Base-by-base conservation (phyloP, 2,797 vertebrate species). In the Iguana delicatissima region DNA sequence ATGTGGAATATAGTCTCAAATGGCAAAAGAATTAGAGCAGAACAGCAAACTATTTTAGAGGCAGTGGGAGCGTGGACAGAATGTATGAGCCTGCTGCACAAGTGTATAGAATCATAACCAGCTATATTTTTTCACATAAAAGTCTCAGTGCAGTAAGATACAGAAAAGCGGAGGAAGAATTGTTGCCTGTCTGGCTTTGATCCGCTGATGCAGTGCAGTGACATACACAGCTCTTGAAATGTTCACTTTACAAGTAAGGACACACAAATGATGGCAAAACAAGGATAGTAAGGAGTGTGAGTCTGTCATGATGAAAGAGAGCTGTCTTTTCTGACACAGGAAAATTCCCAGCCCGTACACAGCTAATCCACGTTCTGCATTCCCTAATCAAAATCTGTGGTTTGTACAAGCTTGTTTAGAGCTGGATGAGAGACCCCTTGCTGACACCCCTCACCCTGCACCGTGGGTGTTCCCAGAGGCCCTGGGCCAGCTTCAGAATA, bases 11-110 rank as follows among this genome's bases (percentile, higher is more conserved):
- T n/a, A 46, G 32, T 46, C 57, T 62, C 35, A 87, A 77, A 46
- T 16, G 24, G n/a, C 55, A 62, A 46, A 62, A 86, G 46, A 85
- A 77, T 77, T 86, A 62, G 76, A 87, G 86, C 86, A 87, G 57
- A 50, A 72, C 77, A 80, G 18, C 32, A 32, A 20, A 46, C 12
- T 14, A 64, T 81, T 80, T 26, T 7, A 64, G 59, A 32, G 20
- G 24, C 22, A 79, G 76, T 20, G 42, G 42, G 10, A 26, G 26
- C n/a, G 6, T 80, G 85, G 22, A 46, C 55, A 64, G 74, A 62
- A 79, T 77, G 42, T 69, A 29, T 20, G 26, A 80, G 29, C 62
- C 18, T 52, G 13, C 42, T 16, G 8, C 22, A 16, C 50, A 52
- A 29, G 20, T 2, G 50, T 52, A 26, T 55, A 22, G 86, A 64